A percentile compares a stretch with the other conserved stretches of the same genome.
Evolutionary conservation across 2,113 vertebrate genomes (phyloP).

Genomic region (Tympanuchus pallidicinctus): DNA sequence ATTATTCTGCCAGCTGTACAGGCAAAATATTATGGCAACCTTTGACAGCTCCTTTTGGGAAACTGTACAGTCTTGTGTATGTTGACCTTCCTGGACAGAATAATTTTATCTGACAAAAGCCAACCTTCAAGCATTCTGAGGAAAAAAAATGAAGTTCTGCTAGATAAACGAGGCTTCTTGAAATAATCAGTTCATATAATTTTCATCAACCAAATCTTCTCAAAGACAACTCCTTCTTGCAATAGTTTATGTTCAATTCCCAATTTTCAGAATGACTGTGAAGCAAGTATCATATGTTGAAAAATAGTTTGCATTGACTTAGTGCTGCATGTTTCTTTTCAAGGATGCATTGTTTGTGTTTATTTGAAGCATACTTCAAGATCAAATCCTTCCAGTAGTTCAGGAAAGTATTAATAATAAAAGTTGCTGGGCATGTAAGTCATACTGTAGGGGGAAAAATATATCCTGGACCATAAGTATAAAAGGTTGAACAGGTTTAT

Average conservation of each 20-base stretch:
- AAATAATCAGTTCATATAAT: not conserved
- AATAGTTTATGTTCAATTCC: not conserved
- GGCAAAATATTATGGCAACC: not conserved
- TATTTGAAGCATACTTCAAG: not conserved
- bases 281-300: not conserved
- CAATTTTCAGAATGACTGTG: not conserved
- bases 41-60: not conserved
- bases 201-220: not conserved
- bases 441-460: not conserved
- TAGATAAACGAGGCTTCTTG: not conserved
- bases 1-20: not conserved
- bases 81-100: not conserved
- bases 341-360: not conserved
- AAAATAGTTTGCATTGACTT: not conserved
- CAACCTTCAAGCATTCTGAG: not conserved
- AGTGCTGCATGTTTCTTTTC: not conserved
- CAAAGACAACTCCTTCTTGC: not conserved
- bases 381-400: not conserved
- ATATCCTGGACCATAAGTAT: not conserved
- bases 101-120: not conserved
- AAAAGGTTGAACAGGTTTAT: not conserved
- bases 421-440: not conserved
- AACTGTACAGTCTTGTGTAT: not conserved
- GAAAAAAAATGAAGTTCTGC: not conserved
- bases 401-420: not conserved